Evolutionary conservation across 2,113 vertebrate species (phyloP).

Genomic region (Trematocara stigmaticum): DNA sequence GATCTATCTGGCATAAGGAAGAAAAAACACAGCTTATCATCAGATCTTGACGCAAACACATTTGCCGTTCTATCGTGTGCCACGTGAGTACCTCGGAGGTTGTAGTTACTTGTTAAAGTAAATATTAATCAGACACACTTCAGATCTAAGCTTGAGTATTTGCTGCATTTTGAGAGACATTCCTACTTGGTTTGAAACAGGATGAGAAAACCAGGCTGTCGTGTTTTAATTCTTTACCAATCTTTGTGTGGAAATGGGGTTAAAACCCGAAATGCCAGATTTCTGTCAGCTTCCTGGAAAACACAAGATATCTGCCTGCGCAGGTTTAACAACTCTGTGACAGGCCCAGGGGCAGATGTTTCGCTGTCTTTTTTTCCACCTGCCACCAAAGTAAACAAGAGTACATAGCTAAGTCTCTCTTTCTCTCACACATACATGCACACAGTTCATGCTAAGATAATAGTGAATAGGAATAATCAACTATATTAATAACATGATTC

Average conservation of each 20-base stretch:
- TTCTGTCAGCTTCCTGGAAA: background rate
- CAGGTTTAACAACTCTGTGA: background rate
- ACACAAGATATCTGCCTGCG: background rate
- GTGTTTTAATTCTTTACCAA: background rate
- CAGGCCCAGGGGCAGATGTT: background rate
- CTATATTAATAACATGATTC: too few species aligned
- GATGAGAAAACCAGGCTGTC: fast-evolving
- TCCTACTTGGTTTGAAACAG: background rate
- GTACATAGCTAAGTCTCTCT: background rate
- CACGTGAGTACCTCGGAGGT: background rate
- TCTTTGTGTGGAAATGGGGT: background rate
- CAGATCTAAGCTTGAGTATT: background rate
- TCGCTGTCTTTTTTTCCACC: background rate
- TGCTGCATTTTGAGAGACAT: background rate
- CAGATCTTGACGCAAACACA: background rate
- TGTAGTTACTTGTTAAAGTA: background rate
- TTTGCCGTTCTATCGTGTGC: background rate
- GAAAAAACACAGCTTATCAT: background rate
- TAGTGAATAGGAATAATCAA: background rate
- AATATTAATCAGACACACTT: background rate
- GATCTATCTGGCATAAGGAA: background rate
- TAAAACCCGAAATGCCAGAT: background rate
- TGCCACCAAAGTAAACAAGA: background rate
- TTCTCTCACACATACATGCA: background rate
- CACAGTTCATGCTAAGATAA: background rate